phyloP scores from a whole-genome alignment of 2,888 invertebrate species.

The Yponomeuta sedellus region DNA sequence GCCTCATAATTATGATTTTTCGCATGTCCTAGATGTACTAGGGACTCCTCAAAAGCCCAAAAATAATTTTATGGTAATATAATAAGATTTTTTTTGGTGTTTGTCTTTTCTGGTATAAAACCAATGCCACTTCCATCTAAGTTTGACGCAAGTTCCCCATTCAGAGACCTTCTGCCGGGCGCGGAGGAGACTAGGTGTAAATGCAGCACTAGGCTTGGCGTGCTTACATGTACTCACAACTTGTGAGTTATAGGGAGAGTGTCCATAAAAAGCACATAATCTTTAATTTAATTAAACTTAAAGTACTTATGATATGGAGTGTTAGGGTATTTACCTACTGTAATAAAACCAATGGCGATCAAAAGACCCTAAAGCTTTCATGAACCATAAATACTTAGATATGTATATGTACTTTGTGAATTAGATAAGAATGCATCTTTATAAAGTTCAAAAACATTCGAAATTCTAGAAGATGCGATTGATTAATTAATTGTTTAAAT shows the following conservation, averaged over 20 bases:
- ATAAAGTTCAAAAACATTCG: neutral
- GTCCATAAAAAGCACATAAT: neutral
- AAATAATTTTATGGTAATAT: too few species aligned
- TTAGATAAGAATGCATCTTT: slow-evolving; percentile 21
- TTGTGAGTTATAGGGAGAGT: neutral
- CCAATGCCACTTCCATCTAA: too few species aligned
- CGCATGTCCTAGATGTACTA: too few species aligned
- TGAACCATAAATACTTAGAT: slow-evolving; percentile 1
- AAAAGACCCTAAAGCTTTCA: slow-evolving; percentile 50
- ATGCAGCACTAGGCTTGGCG: neutral
- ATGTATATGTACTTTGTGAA: slow-evolving; percentile 9
- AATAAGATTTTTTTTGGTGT: too few species aligned
- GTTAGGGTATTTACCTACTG: neutral
- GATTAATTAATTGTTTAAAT: neutral
- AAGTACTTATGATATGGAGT: neutral
- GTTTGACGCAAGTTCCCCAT: too few species aligned
- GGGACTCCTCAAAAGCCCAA: too few species aligned
- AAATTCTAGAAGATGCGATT: slow-evolving; percentile 4
- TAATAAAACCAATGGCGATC: slow-evolving; percentile 42
- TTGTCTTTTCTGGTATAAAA: too few species aligned
- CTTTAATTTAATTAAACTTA: neutral
- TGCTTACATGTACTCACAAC: neutral
- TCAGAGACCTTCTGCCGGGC: too few species aligned
- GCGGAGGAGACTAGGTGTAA: neutral
- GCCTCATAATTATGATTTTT: too few species aligned